phyloP scores from a whole-genome alignment of 2,888 invertebrate species.

The Luperina nickerlii region DNA sequence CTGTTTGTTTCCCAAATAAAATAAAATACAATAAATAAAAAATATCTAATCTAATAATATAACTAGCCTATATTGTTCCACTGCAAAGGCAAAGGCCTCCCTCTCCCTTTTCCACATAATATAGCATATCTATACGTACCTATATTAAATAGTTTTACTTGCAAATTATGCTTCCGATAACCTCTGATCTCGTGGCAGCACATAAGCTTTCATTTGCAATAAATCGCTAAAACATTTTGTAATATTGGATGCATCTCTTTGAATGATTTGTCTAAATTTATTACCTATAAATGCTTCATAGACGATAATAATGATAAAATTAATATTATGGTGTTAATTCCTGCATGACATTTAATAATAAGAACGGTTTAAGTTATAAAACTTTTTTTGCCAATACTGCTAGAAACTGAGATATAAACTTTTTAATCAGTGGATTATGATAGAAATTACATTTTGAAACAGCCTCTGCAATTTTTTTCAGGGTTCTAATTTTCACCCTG shows the following conservation, averaged over 20 bases:
- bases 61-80: too few relatives aligned
- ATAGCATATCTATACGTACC: not conserved
- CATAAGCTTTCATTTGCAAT: slow-evolving; percentile 21
- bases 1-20: too few relatives aligned
- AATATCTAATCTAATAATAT: too few relatives aligned
- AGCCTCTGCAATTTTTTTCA: not conserved
- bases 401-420: not conserved
- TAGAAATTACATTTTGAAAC: not conserved
- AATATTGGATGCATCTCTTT: not conserved
- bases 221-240: slow-evolving; percentile 5
- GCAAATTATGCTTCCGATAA: slow-evolving; percentile 3
- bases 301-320: not conserved
- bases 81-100: too few relatives aligned
- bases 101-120: too few relatives aligned
- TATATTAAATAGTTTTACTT: slow-evolving; percentile 16
- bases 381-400: not conserved
- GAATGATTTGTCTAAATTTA: slow-evolving; percentile 5
- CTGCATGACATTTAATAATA: not conserved
- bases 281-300: slow-evolving; percentile 4
- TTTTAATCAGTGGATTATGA: not conserved
- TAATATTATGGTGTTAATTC: too few relatives aligned
- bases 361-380: not conserved
- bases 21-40: too few relatives aligned
- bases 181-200: not conserved
- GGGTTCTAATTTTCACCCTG: slow-evolving; percentile 2